Evolutionary conservation across 1,140 invertebrate species (phyloP), one percentile per base, ranked within the genome.

Genomic region (Aethina tumida): DNA sequence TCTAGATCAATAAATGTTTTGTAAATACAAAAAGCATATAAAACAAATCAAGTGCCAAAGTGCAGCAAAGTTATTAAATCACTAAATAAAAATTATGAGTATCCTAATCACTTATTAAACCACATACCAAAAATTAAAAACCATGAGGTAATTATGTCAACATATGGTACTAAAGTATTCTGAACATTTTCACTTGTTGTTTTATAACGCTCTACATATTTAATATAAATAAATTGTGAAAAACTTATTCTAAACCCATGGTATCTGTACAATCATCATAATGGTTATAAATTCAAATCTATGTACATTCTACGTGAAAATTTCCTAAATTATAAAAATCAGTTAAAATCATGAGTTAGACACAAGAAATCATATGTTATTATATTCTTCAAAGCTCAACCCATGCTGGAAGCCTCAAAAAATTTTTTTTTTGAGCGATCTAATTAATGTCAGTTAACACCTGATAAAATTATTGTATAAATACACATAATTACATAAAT

Each of bases 191-290:
- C n/a, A n/a, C n/a, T n/a, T n/a, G n/a, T n/a, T n/a, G n/a, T n/a
- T n/a, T n/a, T n/a, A n/a, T n/a, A n/a, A n/a, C n/a, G n/a, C n/a
- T n/a, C n/a, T n/a, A n/a, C n/a, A n/a, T n/a, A n/a, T n/a, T n/a
- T n/a, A n/a, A n/a, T n/a, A n/a, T n/a, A n/a, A n/a, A n/a, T n/a
- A n/a, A n/a, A n/a, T n/a, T n/a, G n/a, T n/a, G n/a, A n/a, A n/a
- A n/a, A n/a, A n/a, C n/a, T 29, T 32, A 32, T 32, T 32, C 18
- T 35, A 45, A 44, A 33, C 30, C 41, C 43, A 40, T 44, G 25
- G 28, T 35, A 19, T 50, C 40, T 50, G 37, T 50, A 50, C 48
- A 50, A 12, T 43, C n/a, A n/a, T 49, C 35, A 45, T 49, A 40
- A 45, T 46, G 38, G 41, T 35, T 37, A 43, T 38, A 41, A 39